phyloP scores from a whole-genome alignment of 2,113 vertebrate genomes.

The Xenopus laevis region DNA sequence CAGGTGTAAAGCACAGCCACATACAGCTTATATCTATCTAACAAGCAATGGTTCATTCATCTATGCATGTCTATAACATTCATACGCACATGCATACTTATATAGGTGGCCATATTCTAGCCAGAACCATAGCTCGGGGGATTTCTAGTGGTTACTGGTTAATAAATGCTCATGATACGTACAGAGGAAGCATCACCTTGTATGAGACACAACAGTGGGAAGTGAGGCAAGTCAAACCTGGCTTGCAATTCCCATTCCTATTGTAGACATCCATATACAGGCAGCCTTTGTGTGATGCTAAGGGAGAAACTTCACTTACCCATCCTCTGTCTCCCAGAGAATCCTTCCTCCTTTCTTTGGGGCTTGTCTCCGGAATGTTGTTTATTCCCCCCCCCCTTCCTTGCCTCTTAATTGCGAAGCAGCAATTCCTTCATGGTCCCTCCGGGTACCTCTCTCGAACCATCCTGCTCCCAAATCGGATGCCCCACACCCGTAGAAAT shows the following conservation, averaged over 20 bases:
- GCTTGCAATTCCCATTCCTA: not conserved
- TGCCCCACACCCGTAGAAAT: slow-evolving; percentile 45
- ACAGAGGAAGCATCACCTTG: slow-evolving; percentile 7
- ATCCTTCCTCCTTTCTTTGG: slow-evolving; percentile 49
- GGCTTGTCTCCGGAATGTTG: slow-evolving; percentile 26
- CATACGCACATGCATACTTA: no score
- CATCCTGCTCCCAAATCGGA: slow-evolving; percentile 61
- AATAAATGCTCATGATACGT: not conserved
- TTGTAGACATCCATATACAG: slow-evolving; percentile 11
- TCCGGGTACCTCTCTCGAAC: slow-evolving; percentile 50
- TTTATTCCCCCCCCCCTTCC: slow-evolving; percentile 44
- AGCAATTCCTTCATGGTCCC: slow-evolving; percentile 59
- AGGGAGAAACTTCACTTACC: slow-evolving; percentile 73
- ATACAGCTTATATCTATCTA: no score
- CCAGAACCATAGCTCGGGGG: no score
- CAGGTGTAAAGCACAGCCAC: slow-evolving; percentile 16
- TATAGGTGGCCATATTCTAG: no score
- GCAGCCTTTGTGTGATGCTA: slow-evolving; percentile 54
- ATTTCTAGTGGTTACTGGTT: not conserved
- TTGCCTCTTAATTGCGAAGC: slow-evolving; percentile 54
- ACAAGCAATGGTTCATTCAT: no score
- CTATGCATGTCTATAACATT: no score
- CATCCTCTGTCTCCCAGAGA: slow-evolving; percentile 60
- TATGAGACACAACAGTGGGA: slow-evolving; percentile 43
- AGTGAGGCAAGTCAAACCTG: slow-evolving; percentile 53